phyloP scores from a whole-genome alignment of 1,140 invertebrate genomes.

The Meloidogyne exigua region DNA sequence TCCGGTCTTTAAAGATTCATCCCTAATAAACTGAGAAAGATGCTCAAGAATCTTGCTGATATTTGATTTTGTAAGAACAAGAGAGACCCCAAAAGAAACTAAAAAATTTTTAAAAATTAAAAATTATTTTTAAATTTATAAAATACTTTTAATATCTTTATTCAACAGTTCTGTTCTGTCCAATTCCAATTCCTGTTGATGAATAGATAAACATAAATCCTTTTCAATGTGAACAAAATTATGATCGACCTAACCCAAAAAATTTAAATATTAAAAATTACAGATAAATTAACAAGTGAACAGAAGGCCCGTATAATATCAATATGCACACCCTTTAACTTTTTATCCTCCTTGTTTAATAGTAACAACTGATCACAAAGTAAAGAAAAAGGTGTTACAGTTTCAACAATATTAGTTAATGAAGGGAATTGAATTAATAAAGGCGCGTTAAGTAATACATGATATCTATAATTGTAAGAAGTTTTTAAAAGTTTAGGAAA shows the following conservation, averaged over 20 bases:
- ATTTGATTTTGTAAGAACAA: constrained; percentile 13
- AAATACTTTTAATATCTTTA: background rate
- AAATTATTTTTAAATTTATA: background rate
- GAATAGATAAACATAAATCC: constrained; percentile 1
- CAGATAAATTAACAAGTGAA: constrained; percentile 1
- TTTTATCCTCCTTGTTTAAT: background rate
- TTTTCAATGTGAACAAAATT: background rate
- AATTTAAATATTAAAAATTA: background rate
- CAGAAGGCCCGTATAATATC: constrained; percentile 13
- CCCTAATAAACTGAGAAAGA: constrained; percentile 13
- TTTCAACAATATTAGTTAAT: background rate
- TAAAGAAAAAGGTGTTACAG: constrained; percentile 2
- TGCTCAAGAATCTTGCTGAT: constrained; percentile 14
- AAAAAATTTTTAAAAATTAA: background rate
- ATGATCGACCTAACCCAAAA: constrained; percentile 1
- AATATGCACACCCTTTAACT: background rate
- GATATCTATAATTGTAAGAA: background rate
- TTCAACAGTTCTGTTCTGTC: background rate
- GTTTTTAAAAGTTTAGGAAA: too few relatives aligned
- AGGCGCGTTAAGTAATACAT: constrained; percentile 24
- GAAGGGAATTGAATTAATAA: constrained; percentile 13
- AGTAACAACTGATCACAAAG: constrained; percentile 19
- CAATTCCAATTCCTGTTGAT: background rate
- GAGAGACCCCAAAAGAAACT: background rate
- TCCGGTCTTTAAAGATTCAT: background rate